These are phyloP conservation scores for Gonatopus flavifemur DNA, from an alignment of 1,140 invertebrate species.

Conservation along the genomic window DNA sequence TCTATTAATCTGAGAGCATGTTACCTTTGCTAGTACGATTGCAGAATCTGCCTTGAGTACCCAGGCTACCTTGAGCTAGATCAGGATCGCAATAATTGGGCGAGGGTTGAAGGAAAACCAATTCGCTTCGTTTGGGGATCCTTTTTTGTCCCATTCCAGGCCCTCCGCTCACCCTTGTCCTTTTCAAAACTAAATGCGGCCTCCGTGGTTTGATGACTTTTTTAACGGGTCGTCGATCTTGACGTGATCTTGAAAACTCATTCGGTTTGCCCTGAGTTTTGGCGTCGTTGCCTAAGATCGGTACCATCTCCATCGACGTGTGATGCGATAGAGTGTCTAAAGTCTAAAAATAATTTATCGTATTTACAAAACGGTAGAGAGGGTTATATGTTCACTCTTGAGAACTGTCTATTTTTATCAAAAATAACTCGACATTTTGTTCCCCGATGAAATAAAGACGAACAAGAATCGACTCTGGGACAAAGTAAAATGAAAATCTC, in stretches of 20 bases:
- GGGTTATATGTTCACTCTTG: no score
- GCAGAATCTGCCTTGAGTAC: conserved; percentile 82
- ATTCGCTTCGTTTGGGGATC: conserved; percentile 75
- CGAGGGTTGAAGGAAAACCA: conserved; percentile 86
- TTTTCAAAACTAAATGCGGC: conserved; percentile 57
- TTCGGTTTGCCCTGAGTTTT: conserved; percentile 49
- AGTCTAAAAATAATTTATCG: conserved; percentile 33
- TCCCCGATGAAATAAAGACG: conserved; percentile 7
- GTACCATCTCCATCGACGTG: conserved; percentile 37
- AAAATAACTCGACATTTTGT: no score
- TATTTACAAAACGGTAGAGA: no score
- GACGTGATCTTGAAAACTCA: conserved; percentile 40
- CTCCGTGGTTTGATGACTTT: conserved; percentile 45
- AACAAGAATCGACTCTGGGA: no score
- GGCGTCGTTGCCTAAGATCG: conserved; percentile 50
- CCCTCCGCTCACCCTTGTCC: conserved; percentile 47
- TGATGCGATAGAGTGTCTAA: conserved; percentile 40
- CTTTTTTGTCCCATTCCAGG: conserved; percentile 40
- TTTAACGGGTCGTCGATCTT: conserved; percentile 38
- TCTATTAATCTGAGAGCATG: conserved; percentile 2
- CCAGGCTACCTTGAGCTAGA: conserved; percentile 72
- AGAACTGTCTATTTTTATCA: no score
- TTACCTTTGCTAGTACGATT: conserved; percentile 79
- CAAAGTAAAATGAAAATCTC: no score
- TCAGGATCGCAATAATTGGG: conserved; percentile 92